Conservation (phyloP, 2,797 vertebrate genomes). For the Myotis findleyi region DNA sequence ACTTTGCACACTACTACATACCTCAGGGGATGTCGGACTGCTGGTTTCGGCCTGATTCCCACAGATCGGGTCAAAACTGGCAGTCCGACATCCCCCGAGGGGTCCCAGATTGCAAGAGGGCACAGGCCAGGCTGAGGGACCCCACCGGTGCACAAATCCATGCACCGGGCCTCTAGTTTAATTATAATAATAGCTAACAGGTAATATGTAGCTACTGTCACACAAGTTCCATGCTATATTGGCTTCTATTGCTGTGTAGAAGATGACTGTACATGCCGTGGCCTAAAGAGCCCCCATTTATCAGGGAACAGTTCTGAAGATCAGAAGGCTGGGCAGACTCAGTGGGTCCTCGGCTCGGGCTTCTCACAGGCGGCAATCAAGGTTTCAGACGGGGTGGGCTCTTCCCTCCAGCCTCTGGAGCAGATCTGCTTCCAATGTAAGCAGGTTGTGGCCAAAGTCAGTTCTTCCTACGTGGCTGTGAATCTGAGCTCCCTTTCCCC, state of each 20-base stretch:
- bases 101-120: too few species aligned
- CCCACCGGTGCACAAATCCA: accelerated
- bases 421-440: not conserved
- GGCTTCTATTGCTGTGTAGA: slow-evolving; percentile 38
- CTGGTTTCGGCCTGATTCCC: too few species aligned
- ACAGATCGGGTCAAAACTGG: too few species aligned
- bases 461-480: not conserved
- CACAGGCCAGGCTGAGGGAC: too few species aligned
- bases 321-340: not conserved
- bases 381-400: not conserved
- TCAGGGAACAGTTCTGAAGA: not conserved
- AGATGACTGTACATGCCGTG: not conserved
- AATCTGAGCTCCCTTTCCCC: not conserved
- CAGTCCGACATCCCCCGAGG: too few species aligned
- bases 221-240: slow-evolving; percentile 26
- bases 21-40: too few species aligned
- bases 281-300: not conserved
- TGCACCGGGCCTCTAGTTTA: not conserved
- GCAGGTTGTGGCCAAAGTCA: not conserved
- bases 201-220: slow-evolving; percentile 46
- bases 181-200: slow-evolving; percentile 45
- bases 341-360: not conserved
- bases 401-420: not conserved
- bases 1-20: too few species aligned
- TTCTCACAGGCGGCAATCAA: not conserved